Conservation (phyloP, 2,113 vertebrate species). For the Bothrops jararaca region DNA sequence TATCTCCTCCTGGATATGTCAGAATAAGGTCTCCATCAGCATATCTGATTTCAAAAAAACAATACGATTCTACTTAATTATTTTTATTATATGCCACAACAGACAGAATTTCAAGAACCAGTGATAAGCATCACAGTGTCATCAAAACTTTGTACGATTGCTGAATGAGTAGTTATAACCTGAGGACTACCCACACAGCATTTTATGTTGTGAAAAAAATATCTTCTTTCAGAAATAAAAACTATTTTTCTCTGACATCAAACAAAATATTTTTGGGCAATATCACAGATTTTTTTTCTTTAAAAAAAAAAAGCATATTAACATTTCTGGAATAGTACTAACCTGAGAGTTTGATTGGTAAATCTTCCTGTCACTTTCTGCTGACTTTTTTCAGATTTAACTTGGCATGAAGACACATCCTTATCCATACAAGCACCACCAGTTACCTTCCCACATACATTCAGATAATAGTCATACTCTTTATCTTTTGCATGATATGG, state of each 20-base stretch:
- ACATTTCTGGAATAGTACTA: slow-evolving; percentile 30
- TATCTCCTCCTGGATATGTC: slow-evolving; percentile 80
- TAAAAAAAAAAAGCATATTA: not conserved
- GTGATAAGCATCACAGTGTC: not conserved
- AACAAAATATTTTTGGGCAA: not conserved
- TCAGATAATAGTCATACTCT: slow-evolving; percentile 84
- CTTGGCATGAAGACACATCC: slow-evolving; percentile 80
- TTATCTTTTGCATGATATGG: slow-evolving; percentile 71
- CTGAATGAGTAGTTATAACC: not conserved
- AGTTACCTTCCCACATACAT: slow-evolving; percentile 74
- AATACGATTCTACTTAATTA: slow-evolving; percentile 13
- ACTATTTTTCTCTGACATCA: not conserved
- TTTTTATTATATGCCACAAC: not conserved
- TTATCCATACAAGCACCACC: slow-evolving; percentile 54
- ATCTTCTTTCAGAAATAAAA: not conserved
- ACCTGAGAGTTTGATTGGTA: slow-evolving; percentile 88
- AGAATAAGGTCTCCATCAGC: slow-evolving; percentile 94
- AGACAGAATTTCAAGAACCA: not conserved
- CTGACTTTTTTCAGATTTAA: slow-evolving; percentile 58
- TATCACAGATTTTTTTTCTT: not conserved
- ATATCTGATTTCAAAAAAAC: slow-evolving; percentile 71
- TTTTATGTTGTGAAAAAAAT: not conserved
- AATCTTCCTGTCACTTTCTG: slow-evolving; percentile 79
- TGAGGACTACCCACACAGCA: not conserved
- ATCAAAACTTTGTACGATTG: not conserved